Percentiles rank a stretch among this genome's conserved stretches.
These are phyloP conservation scores for Cossypha polioptera DNA, from an alignment of 2,797 vertebrate species.

Conservation along the genomic window DNA sequence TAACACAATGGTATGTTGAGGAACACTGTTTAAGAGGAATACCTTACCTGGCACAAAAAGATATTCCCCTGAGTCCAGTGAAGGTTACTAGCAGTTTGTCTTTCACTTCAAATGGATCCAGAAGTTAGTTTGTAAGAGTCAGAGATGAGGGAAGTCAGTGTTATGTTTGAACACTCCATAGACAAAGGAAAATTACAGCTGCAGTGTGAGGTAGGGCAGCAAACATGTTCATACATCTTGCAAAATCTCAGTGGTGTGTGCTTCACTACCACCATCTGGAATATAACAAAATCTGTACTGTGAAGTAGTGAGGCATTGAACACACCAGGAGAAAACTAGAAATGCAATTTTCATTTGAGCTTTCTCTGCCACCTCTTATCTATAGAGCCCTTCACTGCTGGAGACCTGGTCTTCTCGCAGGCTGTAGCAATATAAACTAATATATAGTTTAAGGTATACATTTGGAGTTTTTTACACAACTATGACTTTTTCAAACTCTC, in stretches of 20 bases:
- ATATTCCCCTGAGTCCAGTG: neutral
- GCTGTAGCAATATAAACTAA: neutral
- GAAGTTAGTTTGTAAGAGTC: constrained; percentile 29
- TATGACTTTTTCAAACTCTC: constrained; percentile 21
- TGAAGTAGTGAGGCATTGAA: neutral
- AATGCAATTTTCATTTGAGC: neutral
- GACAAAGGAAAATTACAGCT: constrained; percentile 11
- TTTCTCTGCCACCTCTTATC: neutral
- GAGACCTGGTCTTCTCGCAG: neutral
- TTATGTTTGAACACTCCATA: neutral
- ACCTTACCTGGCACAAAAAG: neutral
- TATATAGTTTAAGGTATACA: neutral
- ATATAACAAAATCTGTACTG: neutral
- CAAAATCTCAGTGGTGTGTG: neutral
- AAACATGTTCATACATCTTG: neutral
- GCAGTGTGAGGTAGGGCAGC: neutral
- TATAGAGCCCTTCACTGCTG: neutral
- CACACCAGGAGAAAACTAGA: neutral
- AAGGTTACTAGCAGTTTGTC: neutral
- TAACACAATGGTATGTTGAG: constrained; percentile 83
- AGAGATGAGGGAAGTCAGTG: neutral
- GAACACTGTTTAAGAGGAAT: neutral
- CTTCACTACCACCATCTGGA: neutral
- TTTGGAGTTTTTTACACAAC: neutral
- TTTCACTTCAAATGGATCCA: constrained; percentile 15